phyloP scores from a whole-genome alignment of 2,888 invertebrate genomes.

The Ennomos fuscantarius region DNA sequence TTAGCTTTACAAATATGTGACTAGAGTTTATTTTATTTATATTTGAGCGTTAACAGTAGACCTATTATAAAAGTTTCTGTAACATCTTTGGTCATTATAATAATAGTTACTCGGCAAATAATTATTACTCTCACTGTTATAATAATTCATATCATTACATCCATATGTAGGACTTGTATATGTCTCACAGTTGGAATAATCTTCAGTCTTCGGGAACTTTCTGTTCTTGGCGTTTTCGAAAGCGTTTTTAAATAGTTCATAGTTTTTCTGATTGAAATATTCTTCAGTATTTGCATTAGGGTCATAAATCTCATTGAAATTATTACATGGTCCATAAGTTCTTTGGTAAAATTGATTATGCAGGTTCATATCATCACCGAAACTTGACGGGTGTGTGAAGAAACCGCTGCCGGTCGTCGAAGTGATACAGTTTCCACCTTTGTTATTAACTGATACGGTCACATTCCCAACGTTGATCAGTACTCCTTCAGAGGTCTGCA shows the following conservation, averaged over 20 bases:
- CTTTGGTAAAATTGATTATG: conserved; percentile 62
- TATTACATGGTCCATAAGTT: conserved; percentile 44
- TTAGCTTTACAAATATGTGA: conserved; percentile 38
- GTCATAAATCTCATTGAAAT: conserved; percentile 53
- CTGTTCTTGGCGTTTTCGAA: conserved; percentile 80
- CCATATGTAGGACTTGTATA: conserved; percentile 57
- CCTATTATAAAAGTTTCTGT: conserved; percentile 72
- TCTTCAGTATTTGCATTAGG: conserved; percentile 51
- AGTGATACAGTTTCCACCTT: conserved; percentile 89
- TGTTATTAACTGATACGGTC: conserved; percentile 90
- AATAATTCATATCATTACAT: conserved; percentile 63
- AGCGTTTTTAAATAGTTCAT: conserved; percentile 85
- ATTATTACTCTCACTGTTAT: conserved; percentile 54
- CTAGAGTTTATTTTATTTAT: conserved; percentile 47
- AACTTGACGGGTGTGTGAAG: conserved; percentile 74
- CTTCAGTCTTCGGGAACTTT: conserved; percentile 58
- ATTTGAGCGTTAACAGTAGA: conserved; percentile 74
- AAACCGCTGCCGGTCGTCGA: conserved; percentile 84
- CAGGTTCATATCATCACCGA: conserved; percentile 64
- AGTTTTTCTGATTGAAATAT: conserved; percentile 82
- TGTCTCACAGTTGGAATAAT: conserved; percentile 53
- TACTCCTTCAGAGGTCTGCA: conserved; percentile 83
- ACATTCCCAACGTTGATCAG: conserved; percentile 91
- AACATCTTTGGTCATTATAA: conserved; percentile 72
- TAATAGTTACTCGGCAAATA: conserved; percentile 67